Conservation (phyloP, 2,888 invertebrate species). For the Hanleya hanleyi region DNA sequence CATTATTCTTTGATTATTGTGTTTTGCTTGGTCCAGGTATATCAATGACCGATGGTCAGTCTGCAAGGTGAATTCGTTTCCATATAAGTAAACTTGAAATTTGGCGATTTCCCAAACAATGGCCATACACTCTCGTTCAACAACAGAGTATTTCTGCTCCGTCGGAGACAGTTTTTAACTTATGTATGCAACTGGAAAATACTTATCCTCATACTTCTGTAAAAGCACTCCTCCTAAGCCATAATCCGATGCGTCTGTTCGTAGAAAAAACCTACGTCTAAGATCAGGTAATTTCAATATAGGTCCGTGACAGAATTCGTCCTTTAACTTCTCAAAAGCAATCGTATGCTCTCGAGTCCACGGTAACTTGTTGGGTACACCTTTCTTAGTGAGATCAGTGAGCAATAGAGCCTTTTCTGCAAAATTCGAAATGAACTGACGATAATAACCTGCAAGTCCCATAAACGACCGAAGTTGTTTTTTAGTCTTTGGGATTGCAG, state of each 20-base stretch:
- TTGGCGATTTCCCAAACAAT: constrained; percentile 32
- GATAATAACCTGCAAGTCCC: not conserved
- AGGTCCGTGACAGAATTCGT: not conserved
- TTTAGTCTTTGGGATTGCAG: not conserved
- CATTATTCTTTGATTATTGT: not conserved
- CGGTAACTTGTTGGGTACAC: not conserved
- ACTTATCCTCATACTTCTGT: too few relatives aligned
- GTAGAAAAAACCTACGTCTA: too few relatives aligned
- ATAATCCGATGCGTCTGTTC: too few relatives aligned
- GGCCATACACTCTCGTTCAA: constrained; percentile 43
- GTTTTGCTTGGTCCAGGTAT: not conserved
- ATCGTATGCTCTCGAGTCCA: not conserved
- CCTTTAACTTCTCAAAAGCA: not conserved
- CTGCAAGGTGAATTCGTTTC: too few relatives aligned
- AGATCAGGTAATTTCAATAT: not conserved
- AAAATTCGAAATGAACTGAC: constrained; percentile 18
- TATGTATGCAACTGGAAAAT: too few relatives aligned
- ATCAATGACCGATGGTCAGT: too few relatives aligned
- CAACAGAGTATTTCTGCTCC: constrained; percentile 38
- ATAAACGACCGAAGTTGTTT: not conserved
- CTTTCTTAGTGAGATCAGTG: too few relatives aligned
- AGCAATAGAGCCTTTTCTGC: not conserved
- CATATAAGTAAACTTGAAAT: too few relatives aligned
- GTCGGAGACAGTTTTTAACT: too few relatives aligned
- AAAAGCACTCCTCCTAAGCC: too few relatives aligned